Conservation (phyloP, 2,797 vertebrate genomes). For the Notoglanidium macrostoma region DNA sequence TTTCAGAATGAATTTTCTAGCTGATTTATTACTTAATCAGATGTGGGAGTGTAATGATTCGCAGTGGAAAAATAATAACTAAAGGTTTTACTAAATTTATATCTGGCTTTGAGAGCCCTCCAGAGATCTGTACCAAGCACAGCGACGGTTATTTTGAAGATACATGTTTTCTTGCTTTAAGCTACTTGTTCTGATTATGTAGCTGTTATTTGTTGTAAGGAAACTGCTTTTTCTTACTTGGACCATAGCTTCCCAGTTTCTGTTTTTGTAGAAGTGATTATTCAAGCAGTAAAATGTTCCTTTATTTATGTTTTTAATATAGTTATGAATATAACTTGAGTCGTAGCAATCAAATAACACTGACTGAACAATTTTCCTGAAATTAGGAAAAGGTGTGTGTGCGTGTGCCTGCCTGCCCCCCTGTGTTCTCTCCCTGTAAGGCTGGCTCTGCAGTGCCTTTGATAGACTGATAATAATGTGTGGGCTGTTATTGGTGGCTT, state of each 20-base stretch:
- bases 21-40: not conserved
- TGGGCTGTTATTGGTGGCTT: conserved; percentile 52
- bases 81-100: not conserved
- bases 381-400: not conserved
- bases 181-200: too few species aligned
- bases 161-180: not conserved
- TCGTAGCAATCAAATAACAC: not conserved
- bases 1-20: not conserved
- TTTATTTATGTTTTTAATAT: not conserved
- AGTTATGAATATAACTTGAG: not conserved
- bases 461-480: conserved; percentile 41
- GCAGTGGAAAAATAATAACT: not conserved
- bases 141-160: not conserved
- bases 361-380: not conserved
- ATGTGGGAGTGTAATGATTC: conserved; percentile 6
- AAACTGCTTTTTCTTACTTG: not conserved
- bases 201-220: not conserved
- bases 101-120: not conserved
- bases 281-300: not conserved
- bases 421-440: conserved; percentile 34
- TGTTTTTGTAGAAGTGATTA: not conserved
- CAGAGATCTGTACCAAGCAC: not conserved
- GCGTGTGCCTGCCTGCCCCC: not conserved
- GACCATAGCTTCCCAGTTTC: not conserved
- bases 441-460: conserved; percentile 17